These are phyloP conservation scores for Plutomurus gul DNA, from an alignment of 1,140 invertebrate species.

Conservation along the genomic window DNA sequence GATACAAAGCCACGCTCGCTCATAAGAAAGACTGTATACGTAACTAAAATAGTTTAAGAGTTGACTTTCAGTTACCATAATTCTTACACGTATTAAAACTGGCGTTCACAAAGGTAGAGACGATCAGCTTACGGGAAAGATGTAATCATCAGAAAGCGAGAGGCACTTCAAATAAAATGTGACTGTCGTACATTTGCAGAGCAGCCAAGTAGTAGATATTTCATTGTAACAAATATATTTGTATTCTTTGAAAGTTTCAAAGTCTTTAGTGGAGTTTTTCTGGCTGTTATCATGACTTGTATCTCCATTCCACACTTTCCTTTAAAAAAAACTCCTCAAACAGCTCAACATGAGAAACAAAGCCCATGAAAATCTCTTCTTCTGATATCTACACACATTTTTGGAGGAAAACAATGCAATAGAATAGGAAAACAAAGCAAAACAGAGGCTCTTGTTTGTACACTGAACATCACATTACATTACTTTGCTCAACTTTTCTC, in stretches of 20 bases:
- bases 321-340: background rate
- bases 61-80: background rate
- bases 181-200: background rate
- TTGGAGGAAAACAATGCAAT: background rate
- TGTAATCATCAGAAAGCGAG: background rate
- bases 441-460: background rate
- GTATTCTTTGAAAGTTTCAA: background rate
- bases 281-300: slow-evolving; percentile 8
- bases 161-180: background rate
- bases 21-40: no score
- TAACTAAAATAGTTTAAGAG: no score
- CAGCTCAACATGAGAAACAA: slow-evolving; percentile 7
- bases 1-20: no score
- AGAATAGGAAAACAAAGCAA: background rate
- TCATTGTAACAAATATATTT: background rate
- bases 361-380: slow-evolving; percentile 18
- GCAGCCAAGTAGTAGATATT: background rate
- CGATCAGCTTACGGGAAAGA: background rate
- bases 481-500: background rate
- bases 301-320: slow-evolving; percentile 26
- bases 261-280: slow-evolving; percentile 2
- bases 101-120: background rate
- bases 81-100: background rate
- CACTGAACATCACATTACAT: background rate
- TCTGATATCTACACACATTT: slow-evolving; percentile 4